A percentile compares a stretch with the other conserved stretches of the same genome.
Evolutionary conservation across 2,888 invertebrate genomes (phyloP).

Genomic region (Agonopterix subpropinquella): DNA sequence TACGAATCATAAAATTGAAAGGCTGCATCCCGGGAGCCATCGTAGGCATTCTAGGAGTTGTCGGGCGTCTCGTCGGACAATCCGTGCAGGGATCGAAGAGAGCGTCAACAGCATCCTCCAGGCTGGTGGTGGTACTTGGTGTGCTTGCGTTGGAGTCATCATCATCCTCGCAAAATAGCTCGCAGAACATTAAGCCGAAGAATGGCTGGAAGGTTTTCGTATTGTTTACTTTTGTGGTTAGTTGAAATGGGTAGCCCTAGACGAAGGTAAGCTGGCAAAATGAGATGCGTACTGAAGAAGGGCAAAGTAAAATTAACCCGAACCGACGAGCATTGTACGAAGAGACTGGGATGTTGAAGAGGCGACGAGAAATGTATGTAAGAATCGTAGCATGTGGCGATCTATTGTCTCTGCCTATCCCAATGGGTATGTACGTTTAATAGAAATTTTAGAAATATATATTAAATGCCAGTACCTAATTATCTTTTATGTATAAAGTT

Average conservation of each 20-base stretch:
- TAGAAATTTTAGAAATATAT: no score
- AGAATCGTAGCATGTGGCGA: no score
- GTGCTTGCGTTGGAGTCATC: conserved; percentile 26
- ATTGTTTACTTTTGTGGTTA: no score
- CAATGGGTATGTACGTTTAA: no score
- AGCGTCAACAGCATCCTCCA: conserved; percentile 13
- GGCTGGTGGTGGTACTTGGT: conserved; percentile 20
- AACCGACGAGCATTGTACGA: no score
- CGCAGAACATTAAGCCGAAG: conserved; percentile 7
- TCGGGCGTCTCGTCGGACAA: conserved; percentile 14
- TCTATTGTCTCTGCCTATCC: no score
- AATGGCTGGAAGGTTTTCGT: conserved; percentile 3
- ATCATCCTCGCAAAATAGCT: conserved; percentile 39
- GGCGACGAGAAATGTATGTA: no score
- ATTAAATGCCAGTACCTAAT: no score
- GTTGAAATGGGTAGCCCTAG: no score
- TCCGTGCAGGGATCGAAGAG: conserved; percentile 19
- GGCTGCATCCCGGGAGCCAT: conserved; percentile 8
- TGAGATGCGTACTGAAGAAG: background rate
- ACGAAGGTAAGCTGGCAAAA: no score
- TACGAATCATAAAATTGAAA: conserved; percentile 35
- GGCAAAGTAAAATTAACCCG: background rate
- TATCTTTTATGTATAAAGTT: no score
- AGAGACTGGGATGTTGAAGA: no score
- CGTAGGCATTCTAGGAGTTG: background rate